Base-by-base conservation (phyloP, 2,797 vertebrate species). In the Micropoecilia bifurca region DNA sequence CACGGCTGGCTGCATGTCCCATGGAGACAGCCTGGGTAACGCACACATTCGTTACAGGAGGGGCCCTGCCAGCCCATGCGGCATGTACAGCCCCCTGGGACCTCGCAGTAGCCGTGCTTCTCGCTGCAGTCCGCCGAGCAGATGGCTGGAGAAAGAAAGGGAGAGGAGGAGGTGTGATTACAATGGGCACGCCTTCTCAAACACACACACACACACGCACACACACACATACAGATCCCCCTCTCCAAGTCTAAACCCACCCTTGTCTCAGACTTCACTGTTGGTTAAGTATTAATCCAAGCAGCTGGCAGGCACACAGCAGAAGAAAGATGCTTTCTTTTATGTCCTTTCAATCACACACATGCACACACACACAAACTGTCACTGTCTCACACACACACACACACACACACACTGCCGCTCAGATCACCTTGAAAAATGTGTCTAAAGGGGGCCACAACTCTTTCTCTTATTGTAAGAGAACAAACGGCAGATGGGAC, bases 11-110 rank as follows among this genome's bases (percentile, higher is more conserved):
- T 85, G 91, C 97, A 97, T 16, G 96, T 96, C 81, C 97, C 97
- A 0, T 97, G 96, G 71, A 96, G 88, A 88, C 97, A 97, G 83
- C 96, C 96, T 0, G 97, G 97, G 91, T 97, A 93, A 61, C 94
- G 95, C 3, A 96, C 93, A 2, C 97, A 98, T 80, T 97, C 88
- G 0, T 91, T 95, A 74, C 97, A 98, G 85, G 96, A 94, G 81
- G 95, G 95, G 82, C 97, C 97, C 74, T 97, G 96, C 97, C 97
- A 98, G 87, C 97, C 97, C 80, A 96, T 94, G 30, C 96, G 96
- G 84, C 97, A 95, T 9, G 90, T 94, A 88, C 93, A 94, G 81
- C 97, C 97, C 45, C 95, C 96, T 0, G 97, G 97, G 90, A 92
- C 93, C 90, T 97, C 96, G 57, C 97, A 98, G 93, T 96, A 96